Conservation (phyloP, 2,113 vertebrate genomes). For the Nycticryphes semicollaris region DNA sequence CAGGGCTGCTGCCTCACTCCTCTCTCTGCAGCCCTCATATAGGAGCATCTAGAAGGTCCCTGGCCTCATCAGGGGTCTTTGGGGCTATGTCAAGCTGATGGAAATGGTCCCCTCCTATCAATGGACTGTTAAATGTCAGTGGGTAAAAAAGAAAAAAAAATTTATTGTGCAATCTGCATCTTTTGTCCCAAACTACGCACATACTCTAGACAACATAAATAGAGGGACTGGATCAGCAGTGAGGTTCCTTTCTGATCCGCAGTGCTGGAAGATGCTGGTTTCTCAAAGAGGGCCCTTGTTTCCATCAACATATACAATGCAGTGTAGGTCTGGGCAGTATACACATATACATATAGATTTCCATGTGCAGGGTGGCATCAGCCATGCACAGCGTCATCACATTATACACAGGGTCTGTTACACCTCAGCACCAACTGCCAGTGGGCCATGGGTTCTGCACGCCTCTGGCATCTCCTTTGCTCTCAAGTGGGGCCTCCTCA, state of each 20-base stretch:
- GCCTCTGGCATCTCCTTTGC: accelerated
- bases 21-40: neutral
- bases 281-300: neutral
- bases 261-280: neutral
- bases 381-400: neutral
- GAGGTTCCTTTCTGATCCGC: neutral
- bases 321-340: neutral
- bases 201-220: neutral
- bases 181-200: neutral
- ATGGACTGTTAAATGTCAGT: neutral
- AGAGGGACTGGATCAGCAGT: neutral
- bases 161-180: slow-evolving; percentile 51
- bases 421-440: neutral
- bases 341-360: neutral
- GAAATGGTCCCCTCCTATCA: neutral
- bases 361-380: neutral
- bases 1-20: accelerated
- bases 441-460: accelerated
- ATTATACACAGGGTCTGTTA: neutral
- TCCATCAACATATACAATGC: neutral
- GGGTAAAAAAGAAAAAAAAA: neutral
- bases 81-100: neutral
- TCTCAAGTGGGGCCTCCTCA: neutral
- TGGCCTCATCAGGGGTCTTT: accelerated
- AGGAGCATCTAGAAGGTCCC: neutral